These are phyloP conservation scores for Pseudomyrmex cubaensis DNA, from an alignment of 1,140 invertebrate genomes.

Conservation along the genomic window DNA sequence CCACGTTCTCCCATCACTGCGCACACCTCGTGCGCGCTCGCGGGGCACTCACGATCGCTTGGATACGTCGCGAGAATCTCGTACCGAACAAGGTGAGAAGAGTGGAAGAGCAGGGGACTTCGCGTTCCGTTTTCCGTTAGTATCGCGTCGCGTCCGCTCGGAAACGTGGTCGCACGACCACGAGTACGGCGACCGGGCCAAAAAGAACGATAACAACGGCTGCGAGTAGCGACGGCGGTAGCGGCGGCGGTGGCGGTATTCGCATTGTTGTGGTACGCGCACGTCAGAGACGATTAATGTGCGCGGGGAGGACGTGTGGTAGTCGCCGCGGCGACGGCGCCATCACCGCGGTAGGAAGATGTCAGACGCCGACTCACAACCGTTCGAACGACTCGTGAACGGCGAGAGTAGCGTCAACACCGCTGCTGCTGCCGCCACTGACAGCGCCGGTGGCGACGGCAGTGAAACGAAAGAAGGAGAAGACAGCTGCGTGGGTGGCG, in stretches of 20 bases:
- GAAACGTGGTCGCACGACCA: background rate
- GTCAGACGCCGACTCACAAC: slow-evolving; percentile 72
- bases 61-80: slow-evolving; percentile 15
- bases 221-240: slow-evolving; percentile 7
- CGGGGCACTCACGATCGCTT: slow-evolving; percentile 8
- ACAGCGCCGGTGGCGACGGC: slow-evolving; percentile 2
- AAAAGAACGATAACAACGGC: background rate
- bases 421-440: slow-evolving; percentile 38
- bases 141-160: slow-evolving; percentile 10
- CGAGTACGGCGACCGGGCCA: background rate
- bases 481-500: background rate
- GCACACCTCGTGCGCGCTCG: slow-evolving; percentile 56
- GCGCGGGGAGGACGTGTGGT: slow-evolving; percentile 71
- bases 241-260: slow-evolving; percentile 23
- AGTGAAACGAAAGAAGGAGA: background rate
- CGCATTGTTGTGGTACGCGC: slow-evolving; percentile 17
- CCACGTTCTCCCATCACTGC: no score
- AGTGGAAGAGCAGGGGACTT: background rate
- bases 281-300: slow-evolving; percentile 73
- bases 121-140: background rate
- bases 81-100: background rate
- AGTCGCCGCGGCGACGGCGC: slow-evolving; percentile 61
- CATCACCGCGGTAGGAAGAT: slow-evolving; percentile 69
- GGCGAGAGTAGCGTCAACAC: slow-evolving; percentile 70
- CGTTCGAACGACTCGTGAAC: slow-evolving; percentile 74